These are phyloP conservation scores for Akabosia matsudoensis DNA, from an alignment of 1,140 invertebrate species.

Conservation along the genomic window DNA sequence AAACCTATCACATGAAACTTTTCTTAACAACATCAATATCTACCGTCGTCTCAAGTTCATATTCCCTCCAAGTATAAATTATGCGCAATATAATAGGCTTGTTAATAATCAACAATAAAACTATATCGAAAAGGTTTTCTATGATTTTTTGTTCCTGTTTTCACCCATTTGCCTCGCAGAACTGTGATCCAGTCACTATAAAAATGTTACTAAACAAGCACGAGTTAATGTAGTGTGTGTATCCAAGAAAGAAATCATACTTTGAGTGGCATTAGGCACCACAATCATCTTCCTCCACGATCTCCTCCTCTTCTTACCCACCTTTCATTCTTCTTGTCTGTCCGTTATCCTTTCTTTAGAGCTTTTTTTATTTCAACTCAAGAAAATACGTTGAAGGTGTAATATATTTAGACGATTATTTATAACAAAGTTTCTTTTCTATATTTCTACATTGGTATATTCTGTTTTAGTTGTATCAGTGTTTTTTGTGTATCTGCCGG, in stretches of 20 bases:
- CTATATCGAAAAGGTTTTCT: no score
- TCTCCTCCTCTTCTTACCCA: background rate
- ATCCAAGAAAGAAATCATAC: background rate
- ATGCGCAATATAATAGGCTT: no score
- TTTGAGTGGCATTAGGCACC: background rate
- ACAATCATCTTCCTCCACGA: background rate
- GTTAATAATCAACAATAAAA: no score
- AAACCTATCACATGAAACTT: no score
- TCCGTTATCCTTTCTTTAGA: background rate
- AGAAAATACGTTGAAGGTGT: background rate
- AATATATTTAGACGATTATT: background rate
- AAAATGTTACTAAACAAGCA: background rate
- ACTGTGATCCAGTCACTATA: background rate
- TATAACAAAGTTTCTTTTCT: no score
- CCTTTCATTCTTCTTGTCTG: background rate
- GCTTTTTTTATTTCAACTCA: no score
- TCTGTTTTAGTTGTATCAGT: background rate
- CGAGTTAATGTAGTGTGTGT: slow-evolving; percentile 11
- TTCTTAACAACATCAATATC: no score
- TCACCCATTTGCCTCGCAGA: no score
- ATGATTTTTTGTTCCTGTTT: no score
- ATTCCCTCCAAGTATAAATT: no score
- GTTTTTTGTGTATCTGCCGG: background rate
- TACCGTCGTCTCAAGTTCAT: no score
- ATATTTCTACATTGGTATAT: background rate